Base-by-base conservation (phyloP, 1,140 invertebrate genomes). In the Delia radicum region DNA sequence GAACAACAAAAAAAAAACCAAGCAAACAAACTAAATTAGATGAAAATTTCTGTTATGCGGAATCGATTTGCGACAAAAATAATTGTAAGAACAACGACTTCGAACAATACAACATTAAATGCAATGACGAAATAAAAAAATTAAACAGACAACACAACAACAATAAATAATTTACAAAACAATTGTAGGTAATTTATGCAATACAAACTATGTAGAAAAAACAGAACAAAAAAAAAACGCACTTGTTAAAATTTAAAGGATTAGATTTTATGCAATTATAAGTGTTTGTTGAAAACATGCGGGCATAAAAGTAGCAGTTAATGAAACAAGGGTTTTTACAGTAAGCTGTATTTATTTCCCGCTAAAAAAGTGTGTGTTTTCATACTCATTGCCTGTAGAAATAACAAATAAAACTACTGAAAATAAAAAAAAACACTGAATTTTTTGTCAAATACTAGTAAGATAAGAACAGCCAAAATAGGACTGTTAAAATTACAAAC, bases 21-120 rank as follows among this genome's bases (percentile, higher is more conserved):
- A 69, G n/a, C 18, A 69, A 69, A 24, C 3, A 5, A 29, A 67
- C 28, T 37, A 69, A 26, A 73, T 73, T 73, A 46, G 46, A 73
- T 73, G 37, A 55, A 42, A 73, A 73, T 73, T 73, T 48, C 71
- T 29, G 71, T 28, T 48, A 73, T 73, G 71, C 71, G 71, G 71
- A 73, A 73, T 73, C 37, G 37, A 73, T 73, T n/a, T 46, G 26
- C 21, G 71, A 55, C 37, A 33, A 69, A 73, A 73, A 73, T 73
- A 48, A 48, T 73, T 73, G 37, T 18, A 48, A 73, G 71, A 73
- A 73, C 71, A 73, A 73, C 71, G 71, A 73, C 71, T 21, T 55
- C 71, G 29, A 73, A 69, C 65, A 69, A 69, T 69, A 31, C 65
- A 69, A 69, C 65, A 69, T 69, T 5, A 69, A 63, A 63, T 24